phyloP scores from a whole-genome alignment of 2,888 invertebrate genomes.

The Caenorhabditis panamensis region DNA sequence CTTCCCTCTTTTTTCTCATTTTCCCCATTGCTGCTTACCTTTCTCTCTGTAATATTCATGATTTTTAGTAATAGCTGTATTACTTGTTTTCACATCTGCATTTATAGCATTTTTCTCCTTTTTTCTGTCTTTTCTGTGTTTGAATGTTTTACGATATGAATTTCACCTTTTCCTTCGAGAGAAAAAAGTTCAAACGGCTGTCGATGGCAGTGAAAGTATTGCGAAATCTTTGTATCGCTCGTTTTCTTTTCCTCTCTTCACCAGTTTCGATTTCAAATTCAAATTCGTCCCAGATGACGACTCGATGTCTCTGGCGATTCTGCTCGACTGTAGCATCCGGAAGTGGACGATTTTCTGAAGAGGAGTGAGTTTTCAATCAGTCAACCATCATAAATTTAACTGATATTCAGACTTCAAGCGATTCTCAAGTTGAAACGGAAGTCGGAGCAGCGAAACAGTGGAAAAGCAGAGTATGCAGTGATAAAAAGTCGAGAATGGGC shows the following conservation, averaged over 20 bases:
- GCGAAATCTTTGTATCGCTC: neutral
- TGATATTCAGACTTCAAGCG: constrained; percentile 25
- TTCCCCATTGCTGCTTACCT: too few relatives aligned
- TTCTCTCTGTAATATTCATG: too few relatives aligned
- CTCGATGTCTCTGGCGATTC: constrained; percentile 1
- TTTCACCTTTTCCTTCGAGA: too few relatives aligned
- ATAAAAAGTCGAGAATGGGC: constrained; percentile 41
- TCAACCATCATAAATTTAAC: neutral
- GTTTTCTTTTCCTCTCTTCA: neutral
- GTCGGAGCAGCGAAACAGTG: neutral
- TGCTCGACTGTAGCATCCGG: constrained; percentile 1
- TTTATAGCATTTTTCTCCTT: too few relatives aligned
- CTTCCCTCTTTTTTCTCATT: too few relatives aligned
- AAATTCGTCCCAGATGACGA: neutral
- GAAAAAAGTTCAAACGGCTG: too few relatives aligned
- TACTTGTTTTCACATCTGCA: too few relatives aligned
- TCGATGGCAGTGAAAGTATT: neutral
- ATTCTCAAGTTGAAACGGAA: constrained; percentile 22
- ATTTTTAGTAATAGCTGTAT: too few relatives aligned
- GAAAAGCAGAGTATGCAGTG: constrained; percentile 1
- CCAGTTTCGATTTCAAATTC: neutral
- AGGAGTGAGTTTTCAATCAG: constrained; percentile 16
- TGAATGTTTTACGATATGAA: too few relatives aligned
- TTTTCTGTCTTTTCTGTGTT: too few relatives aligned
- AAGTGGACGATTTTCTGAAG: constrained; percentile 12